Evolutionary conservation across 2,888 invertebrate genomes (phyloP), one percentile per base, ranked within the genome.

Genomic region (Melikaiella ostensackeni): DNA sequence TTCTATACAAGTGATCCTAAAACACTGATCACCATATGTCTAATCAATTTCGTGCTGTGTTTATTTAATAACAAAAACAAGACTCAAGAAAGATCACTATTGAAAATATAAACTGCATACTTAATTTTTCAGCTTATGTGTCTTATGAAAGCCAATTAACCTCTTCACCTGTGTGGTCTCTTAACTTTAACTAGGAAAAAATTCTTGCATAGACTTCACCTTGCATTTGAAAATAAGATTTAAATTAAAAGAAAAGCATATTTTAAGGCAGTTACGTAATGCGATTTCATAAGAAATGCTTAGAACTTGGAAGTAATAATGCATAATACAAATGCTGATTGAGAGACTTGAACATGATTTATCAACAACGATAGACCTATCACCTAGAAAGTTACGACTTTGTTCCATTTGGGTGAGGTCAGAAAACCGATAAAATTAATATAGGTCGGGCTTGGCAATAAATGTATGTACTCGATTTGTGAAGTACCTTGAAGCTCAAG

Each of bases 341-440:
- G 66, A 66, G 8, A 42, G 66, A 19, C 66, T 66, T 38, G 38
- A 63, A 63, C 38, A 38, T 16, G 42, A 5, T 16, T 55, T 21
- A 21, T 21, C 21, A 55, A 21, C 9, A 27, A 66, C 66, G 42
- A 66, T 66, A 27, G 24, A 66, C 46, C 66, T 66, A 66, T 66
- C 64, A 38, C 42, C 64, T 66, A 19, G 64, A 66, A 42, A 66
- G 42, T 42, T 66, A 66, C 42, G 64, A 66, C 64, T 46, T 66
- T 66, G 42, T 66, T 42, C 64, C 21, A 16, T 66, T 66, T 46
- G 66, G 2, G 21, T 0, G 66, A 46, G 27, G 27, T 19, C 66
- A 42, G 42, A 46, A 66, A 66, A 66, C 38, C 66, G 24, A 66
- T 66, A 66, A 66, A 66, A 66, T 66, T 8, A 6, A 66, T 66